Evolutionary conservation across 53 echinoderm and acorn worm genomes (phyloP).

Genomic region (Holothuria scabra): DNA sequence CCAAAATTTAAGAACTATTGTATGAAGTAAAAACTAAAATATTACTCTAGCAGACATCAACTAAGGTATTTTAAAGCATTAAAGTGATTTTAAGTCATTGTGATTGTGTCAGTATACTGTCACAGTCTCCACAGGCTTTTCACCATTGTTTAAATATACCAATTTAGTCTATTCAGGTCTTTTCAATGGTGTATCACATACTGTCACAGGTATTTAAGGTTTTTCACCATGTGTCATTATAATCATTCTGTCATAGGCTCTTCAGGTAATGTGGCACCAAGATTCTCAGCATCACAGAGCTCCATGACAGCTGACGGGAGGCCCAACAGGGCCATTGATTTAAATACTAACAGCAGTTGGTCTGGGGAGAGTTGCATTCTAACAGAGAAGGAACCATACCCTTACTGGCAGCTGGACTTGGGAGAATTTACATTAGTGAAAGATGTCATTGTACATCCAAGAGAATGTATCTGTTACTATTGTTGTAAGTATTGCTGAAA

Average conservation of each 20-base stretch:
- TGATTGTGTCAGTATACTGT: too few species aligned
- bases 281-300: slow-evolving; percentile 55
- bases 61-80: too few species aligned
- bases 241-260: slow-evolving; percentile 17
- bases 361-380: slow-evolving; percentile 55
- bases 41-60: too few species aligned
- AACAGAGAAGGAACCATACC: slow-evolving; percentile 55
- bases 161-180: too few species aligned
- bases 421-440: slow-evolving; percentile 67
- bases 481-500: slow-evolving; percentile 52
- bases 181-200: too few species aligned
- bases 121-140: too few species aligned
- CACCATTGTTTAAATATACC: too few species aligned
- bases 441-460: slow-evolving; percentile 62
- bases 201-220: too few species aligned
- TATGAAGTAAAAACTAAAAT: too few species aligned
- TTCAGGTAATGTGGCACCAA: slow-evolving; percentile 40
- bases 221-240: background rate
- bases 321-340: slow-evolving; percentile 59
- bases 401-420: slow-evolving; percentile 81
- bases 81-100: too few species aligned
- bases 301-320: slow-evolving; percentile 39
- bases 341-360: slow-evolving; percentile 19
- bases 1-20: too few species aligned
- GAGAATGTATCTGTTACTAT: slow-evolving; percentile 46